phyloP scores from a whole-genome alignment of 2,888 invertebrate species.

The Mesodorylaimus sp. region DNA sequence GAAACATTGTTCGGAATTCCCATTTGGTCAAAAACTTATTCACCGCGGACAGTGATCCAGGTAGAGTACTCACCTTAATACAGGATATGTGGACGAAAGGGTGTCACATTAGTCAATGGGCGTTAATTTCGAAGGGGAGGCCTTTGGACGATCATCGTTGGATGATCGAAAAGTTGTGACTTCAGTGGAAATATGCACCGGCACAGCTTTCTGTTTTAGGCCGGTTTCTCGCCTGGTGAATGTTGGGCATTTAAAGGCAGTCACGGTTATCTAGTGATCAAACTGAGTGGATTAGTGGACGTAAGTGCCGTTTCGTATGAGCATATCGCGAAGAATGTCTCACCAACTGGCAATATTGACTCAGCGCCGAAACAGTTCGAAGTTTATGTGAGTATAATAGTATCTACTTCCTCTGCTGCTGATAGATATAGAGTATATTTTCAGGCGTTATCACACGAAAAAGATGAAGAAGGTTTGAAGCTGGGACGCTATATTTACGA shows the following conservation, averaged over 20 bases:
- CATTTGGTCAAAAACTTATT: slow-evolving; percentile 57
- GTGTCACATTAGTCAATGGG: no score
- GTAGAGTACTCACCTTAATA: no score
- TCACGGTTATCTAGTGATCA: slow-evolving; percentile 62
- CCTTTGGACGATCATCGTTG: no score
- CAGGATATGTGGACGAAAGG: no score
- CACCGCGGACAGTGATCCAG: slow-evolving; percentile 62
- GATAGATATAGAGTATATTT: slow-evolving; percentile 2
- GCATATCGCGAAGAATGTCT: slow-evolving; percentile 62
- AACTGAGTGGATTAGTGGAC: slow-evolving; percentile 51
- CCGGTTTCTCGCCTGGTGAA: slow-evolving; percentile 59
- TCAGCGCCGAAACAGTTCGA: slow-evolving; percentile 72
- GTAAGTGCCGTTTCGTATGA: slow-evolving; percentile 68
- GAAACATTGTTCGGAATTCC: slow-evolving; percentile 70
- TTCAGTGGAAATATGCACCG: no score
- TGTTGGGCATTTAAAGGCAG: slow-evolving; percentile 93
- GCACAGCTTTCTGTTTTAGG: no score
- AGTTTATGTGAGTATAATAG: slow-evolving; percentile 35
- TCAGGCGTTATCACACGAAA: slow-evolving; percentile 59
- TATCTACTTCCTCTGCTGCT: no score
- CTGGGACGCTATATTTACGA: slow-evolving; percentile 72
- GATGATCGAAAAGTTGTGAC: no score
- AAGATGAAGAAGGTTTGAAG: slow-evolving; percentile 54
- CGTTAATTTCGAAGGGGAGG: no score
- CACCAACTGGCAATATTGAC: slow-evolving; percentile 65